phyloP scores from a whole-genome alignment of 2,113 vertebrate genomes.

The Pangasianodon hypophthalmus region DNA sequence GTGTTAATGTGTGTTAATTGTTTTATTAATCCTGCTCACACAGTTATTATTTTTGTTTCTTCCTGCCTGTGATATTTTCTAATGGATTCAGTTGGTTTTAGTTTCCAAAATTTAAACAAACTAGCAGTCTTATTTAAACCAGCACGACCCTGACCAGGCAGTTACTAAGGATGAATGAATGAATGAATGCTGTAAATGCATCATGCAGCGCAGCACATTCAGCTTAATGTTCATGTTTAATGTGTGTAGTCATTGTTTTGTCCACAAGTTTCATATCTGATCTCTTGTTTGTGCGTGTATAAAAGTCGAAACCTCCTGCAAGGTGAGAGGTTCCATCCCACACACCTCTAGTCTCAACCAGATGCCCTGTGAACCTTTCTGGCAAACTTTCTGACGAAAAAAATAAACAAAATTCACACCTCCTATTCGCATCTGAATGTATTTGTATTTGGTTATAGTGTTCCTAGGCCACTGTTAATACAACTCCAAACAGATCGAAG shows the following conservation, averaged over 20 bases:
- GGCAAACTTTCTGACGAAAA: not conserved
- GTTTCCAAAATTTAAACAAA: not conserved
- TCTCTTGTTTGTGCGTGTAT: too few species aligned
- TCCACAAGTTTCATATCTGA: too few species aligned
- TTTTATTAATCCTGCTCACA: not conserved
- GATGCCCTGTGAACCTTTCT: not conserved
- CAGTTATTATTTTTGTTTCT: not conserved
- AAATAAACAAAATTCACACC: not conserved
- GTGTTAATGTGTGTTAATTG: too few species aligned
- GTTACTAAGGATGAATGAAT: not conserved
- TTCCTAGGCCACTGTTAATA: too few species aligned
- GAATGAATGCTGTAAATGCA: not conserved
- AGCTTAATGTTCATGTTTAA: not conserved
- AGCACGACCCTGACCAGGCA: not conserved
- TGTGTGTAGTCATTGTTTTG: too few species aligned
- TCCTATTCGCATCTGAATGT: not conserved
- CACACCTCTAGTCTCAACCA: too few species aligned
- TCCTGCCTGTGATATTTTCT: not conserved
- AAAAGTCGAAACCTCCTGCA: too few species aligned
- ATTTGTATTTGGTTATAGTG: not conserved
- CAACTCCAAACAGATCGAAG: not conserved
- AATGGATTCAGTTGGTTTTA: not conserved
- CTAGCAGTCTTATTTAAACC: not conserved
- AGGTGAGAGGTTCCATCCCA: too few species aligned
- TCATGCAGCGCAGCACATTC: not conserved